A percentile compares a stretch with the other conserved stretches of the same genome.
Evolutionary conservation across 1,140 invertebrate genomes (phyloP).

Genomic region (Hypothenemus hampei): DNA sequence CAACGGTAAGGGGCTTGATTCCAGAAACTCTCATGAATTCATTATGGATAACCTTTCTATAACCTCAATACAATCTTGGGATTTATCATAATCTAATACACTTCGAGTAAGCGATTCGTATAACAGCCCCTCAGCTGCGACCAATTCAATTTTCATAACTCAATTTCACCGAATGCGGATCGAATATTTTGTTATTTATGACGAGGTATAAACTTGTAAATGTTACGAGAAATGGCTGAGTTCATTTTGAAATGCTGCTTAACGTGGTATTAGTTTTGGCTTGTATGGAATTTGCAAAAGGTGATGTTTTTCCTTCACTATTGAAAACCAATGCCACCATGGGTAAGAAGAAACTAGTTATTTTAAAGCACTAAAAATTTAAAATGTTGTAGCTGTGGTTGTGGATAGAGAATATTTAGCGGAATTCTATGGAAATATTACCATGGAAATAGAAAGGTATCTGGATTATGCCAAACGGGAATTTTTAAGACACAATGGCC

Average conservation of each 20-base stretch:
- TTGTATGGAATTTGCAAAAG: slow-evolving; percentile 1
- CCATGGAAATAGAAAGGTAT: slow-evolving; percentile 55
- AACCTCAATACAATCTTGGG: neutral
- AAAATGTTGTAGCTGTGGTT: slow-evolving; percentile 51
- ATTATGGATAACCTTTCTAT: neutral
- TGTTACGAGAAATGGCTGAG: neutral
- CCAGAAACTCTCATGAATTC: neutral
- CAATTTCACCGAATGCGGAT: neutral
- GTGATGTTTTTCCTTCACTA: slow-evolving; percentile 61
- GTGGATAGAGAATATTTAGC: slow-evolving; percentile 57
- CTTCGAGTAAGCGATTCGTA: neutral
- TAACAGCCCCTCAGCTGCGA: neutral
- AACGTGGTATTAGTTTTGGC: neutral
- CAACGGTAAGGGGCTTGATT: neutral
- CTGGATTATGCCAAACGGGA: slow-evolving; percentile 55
- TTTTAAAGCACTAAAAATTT: neutral
- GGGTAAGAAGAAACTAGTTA: slow-evolving; percentile 48
- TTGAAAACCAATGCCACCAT: slow-evolving; percentile 64
- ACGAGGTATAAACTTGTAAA: neutral
- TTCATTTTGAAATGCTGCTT: neutral
- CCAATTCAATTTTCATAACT: neutral
- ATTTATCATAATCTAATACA: neutral
- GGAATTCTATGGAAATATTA: slow-evolving; percentile 51
- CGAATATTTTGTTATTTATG: neutral
- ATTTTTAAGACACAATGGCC: slow-evolving; percentile 57